These are phyloP conservation scores for Allolobophora icterica DNA, from an alignment of 2,888 invertebrate genomes.

Conservation along the genomic window DNA sequence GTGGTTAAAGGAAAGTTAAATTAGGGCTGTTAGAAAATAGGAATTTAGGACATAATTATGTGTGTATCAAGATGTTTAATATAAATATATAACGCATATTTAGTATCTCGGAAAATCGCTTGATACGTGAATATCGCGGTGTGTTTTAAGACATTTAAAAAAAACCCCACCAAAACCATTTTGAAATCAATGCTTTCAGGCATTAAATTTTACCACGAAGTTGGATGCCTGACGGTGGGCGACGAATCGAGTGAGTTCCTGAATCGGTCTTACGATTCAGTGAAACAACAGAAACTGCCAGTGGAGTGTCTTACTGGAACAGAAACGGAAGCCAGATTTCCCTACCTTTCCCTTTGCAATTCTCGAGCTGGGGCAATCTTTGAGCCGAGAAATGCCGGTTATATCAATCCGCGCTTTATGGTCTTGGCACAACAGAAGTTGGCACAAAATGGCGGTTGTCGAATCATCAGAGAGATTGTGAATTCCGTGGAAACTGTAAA, in stretches of 20 bases:
- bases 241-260: neutral
- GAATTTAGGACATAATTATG: too few species aligned
- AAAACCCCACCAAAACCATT: neutral
- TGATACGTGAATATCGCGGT: too few species aligned
- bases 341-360: neutral
- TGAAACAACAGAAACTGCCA: neutral
- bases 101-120: too few species aligned
- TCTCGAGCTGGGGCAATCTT: neutral
- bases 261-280: neutral
- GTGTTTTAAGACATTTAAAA: neutral
- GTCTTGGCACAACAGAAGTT: slow-evolving; percentile 5
- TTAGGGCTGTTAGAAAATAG: too few species aligned
- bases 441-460: slow-evolving; percentile 30
- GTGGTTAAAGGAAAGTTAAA: too few species aligned
- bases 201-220: slow-evolving; percentile 33
- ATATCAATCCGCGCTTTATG: slow-evolving; percentile 29
- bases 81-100: too few species aligned
- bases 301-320: neutral
- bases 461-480: slow-evolving; percentile 27
- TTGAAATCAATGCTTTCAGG: slow-evolving; percentile 25
- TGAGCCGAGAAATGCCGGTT: slow-evolving; percentile 30
- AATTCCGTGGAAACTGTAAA: neutral
- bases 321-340: neutral
- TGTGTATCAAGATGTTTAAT: too few species aligned
- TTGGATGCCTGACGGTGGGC: slow-evolving; percentile 32